A percentile compares a stretch with the other conserved stretches of the same genome.
phyloP scores from a whole-genome alignment of 2,888 invertebrate species.

The Volucella inanis region DNA sequence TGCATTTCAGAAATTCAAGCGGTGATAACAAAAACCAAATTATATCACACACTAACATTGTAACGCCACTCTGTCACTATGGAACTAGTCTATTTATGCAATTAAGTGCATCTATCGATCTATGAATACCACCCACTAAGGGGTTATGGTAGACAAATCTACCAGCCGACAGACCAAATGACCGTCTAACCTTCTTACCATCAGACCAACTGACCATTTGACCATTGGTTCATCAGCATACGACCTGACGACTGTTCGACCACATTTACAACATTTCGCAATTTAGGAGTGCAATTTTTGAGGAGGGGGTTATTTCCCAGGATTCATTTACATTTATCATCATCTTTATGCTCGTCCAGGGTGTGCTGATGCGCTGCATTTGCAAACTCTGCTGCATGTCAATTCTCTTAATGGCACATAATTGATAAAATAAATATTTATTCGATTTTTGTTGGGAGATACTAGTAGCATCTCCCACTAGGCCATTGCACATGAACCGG shows the following conservation, averaged over 20 bases:
- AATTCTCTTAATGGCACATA: conserved; percentile 56
- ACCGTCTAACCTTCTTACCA: no score
- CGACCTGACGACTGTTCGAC: neutral
- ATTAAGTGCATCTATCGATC: conserved; percentile 34
- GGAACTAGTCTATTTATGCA: conserved; percentile 55
- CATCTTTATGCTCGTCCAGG: conserved; percentile 34
- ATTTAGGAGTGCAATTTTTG: conserved; percentile 30
- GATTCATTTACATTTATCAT: conserved; percentile 45
- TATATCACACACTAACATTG: conserved; percentile 57
- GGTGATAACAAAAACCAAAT: conserved; percentile 66
- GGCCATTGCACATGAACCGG: neutral
- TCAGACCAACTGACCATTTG: no score
- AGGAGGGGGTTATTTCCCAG: conserved; percentile 1
- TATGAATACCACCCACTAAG: neutral
- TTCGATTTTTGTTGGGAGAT: conserved; percentile 34
- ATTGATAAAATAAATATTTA: conserved; percentile 74
- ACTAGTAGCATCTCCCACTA: conserved; percentile 9
- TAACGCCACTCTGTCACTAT: conserved; percentile 40
- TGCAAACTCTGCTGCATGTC: conserved; percentile 54
- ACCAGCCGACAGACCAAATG: no score
- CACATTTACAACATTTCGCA: conserved; percentile 39
- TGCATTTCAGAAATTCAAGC: conserved; percentile 48
- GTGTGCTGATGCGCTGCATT: conserved; percentile 1
- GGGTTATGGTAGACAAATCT: no score
- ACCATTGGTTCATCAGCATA: no score